Evolutionary conservation across 2,888 invertebrate species (phyloP), one percentile per base, ranked within the genome.

Genomic region (Calameuta pallipes): DNA sequence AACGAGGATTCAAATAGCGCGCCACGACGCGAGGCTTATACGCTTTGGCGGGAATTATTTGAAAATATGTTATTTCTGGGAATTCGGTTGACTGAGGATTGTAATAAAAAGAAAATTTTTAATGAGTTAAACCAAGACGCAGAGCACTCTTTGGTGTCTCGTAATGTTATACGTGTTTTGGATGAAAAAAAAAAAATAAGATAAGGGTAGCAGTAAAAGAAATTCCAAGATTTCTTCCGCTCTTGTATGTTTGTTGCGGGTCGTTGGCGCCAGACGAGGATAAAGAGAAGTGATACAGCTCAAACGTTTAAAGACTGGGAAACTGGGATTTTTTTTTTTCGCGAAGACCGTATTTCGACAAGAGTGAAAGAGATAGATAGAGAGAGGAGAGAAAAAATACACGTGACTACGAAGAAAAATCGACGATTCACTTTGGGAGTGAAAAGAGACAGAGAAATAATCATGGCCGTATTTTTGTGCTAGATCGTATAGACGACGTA

Each of bases 391-490:
- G 15, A n/a, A 73, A 30, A 74, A 31, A 31, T 31, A 23, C 30
- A 33, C 33, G 34, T 13, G 41, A 75, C 1, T 23, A 56, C 6
- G 41, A 23, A 23, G 6, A 23, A 56, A 56, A 56, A 56, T 23
- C 6, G 1, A 56, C 23, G 9, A 56, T 56, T 56, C 23, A 56
- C 23, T 56, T 56, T 23, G 23, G 23, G 31, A 30, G 31, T 3
- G 15, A 30, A 30, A 75, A 75, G 81, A 78, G 73, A 77, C 79
- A 76, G 82, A 80, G 78, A 84, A 78, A 75, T 84, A 85, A 86
- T 86, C 85, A 83, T 84, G 82, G 79, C 83, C 84, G 86, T 89
- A 89, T 89, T 89, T 89, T 89, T 89, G 84, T 87, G 87, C 85
- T 87, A 87, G 82, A 83, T 78, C 75, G 74, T 81, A 77, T 87